These are phyloP conservation scores for Acromyrmex charruanus DNA, from an alignment of 1,140 invertebrate species.

Conservation along the genomic window DNA sequence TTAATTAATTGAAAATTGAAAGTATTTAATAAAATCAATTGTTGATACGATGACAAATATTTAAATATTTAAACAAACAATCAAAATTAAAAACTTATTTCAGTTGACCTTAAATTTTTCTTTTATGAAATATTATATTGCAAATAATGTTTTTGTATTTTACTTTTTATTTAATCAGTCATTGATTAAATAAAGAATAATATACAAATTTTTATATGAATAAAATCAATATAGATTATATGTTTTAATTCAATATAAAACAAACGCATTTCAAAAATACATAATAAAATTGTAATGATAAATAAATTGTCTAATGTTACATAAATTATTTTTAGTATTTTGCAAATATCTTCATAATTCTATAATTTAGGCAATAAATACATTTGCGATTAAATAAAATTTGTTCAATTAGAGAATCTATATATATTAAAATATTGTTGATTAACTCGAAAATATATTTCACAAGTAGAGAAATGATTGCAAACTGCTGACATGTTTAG, in stretches of 20 bases:
- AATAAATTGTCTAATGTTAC: background rate
- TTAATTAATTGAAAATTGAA: background rate
- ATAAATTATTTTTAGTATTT: background rate
- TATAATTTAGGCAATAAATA: background rate
- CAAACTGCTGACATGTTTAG: constrained; percentile 40
- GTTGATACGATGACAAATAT: background rate
- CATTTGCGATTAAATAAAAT: constrained; percentile 3
- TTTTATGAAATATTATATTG: background rate
- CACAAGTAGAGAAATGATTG: background rate
- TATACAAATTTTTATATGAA: background rate
- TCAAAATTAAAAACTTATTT: background rate
- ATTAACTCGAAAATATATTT: constrained; percentile 10
- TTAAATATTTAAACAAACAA: background rate
- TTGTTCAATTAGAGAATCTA: background rate
- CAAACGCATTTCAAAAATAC: background rate
- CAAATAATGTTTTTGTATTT: background rate
- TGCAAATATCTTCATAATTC: background rate
- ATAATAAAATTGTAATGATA: background rate
- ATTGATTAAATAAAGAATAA: too few species aligned
- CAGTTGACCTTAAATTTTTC: background rate
- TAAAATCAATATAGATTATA: background rate
- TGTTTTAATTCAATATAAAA: constrained; percentile 3
- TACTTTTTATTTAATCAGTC: background rate
- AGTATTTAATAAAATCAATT: background rate
- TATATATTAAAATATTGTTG: constrained; percentile 16